phyloP scores from a whole-genome alignment of 1,140 invertebrate genomes.

The Heliconius congener region DNA sequence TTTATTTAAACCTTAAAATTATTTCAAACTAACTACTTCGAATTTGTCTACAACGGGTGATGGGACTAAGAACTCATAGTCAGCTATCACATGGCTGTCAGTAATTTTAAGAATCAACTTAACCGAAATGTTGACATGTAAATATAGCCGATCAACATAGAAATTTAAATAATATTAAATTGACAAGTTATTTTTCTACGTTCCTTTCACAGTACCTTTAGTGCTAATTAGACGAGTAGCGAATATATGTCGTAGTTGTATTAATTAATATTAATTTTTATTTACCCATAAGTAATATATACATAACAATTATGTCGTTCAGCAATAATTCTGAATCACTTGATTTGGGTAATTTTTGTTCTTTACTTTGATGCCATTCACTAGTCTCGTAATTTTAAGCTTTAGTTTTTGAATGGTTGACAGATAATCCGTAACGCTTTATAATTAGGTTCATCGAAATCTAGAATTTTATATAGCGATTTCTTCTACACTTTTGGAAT shows the following conservation, averaged over 20 bases:
- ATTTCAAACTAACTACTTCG: background rate
- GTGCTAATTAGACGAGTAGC: conserved; percentile 68
- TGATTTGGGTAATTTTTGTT: conserved; percentile 42
- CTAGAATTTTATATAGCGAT: conserved; percentile 74
- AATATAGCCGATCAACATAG: conserved; percentile 79
- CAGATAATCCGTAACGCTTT: conserved; percentile 78
- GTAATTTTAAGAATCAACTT: conserved; percentile 79
- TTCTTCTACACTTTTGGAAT: conserved; percentile 65
- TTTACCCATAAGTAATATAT: conserved; percentile 49
- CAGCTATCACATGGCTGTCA: conserved; percentile 82
- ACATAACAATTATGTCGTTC: conserved; percentile 45
- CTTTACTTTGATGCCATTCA: conserved; percentile 43
- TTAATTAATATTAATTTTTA: conserved; percentile 46
- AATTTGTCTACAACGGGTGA: conserved; percentile 72
- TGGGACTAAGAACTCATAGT: conserved; percentile 73
- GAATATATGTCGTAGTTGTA: conserved; percentile 52
- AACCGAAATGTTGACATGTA: conserved; percentile 79
- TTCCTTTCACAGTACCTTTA: conserved; percentile 74
- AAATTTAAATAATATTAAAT: conserved; percentile 76
- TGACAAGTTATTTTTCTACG: conserved; percentile 80
- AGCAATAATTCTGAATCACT: conserved; percentile 63
- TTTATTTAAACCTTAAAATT: background rate
- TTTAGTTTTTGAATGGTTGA: conserved; percentile 64
- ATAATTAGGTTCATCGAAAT: conserved; percentile 79
- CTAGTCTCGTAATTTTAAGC: conserved; percentile 61